phyloP scores from a whole-genome alignment of 2,113 vertebrate genomes.

The Origma solitaria region DNA sequence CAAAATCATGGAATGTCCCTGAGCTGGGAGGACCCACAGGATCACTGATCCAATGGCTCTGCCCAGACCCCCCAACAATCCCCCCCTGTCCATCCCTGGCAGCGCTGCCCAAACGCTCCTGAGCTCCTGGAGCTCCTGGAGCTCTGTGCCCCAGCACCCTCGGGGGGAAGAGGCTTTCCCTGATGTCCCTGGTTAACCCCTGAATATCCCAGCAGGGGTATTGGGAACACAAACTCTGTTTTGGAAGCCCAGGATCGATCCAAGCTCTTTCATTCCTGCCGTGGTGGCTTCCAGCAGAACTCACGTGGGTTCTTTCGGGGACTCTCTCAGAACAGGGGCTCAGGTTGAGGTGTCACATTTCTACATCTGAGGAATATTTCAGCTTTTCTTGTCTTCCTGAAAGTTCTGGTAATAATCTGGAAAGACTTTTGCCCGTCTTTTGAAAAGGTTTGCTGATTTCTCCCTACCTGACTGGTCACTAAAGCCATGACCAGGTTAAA shows the following conservation, averaged over 20 bases:
- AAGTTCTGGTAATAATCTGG: background rate
- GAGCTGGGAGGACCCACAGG: background rate
- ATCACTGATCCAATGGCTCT: background rate
- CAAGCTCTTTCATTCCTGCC: background rate
- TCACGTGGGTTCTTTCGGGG: rapidly evolving
- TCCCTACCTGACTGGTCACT: background rate
- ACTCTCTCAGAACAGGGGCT: background rate
- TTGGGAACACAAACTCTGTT: background rate
- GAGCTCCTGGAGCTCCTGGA: no score
- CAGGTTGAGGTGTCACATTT: background rate
- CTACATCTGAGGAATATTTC: background rate
- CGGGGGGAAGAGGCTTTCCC: background rate
- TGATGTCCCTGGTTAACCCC: background rate
- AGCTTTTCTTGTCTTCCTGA: background rate
- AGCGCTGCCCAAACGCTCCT: rapidly evolving
- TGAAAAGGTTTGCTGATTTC: background rate
- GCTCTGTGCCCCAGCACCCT: background rate
- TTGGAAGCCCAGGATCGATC: background rate
- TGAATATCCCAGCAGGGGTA: rapidly evolving
- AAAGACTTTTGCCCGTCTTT: background rate
- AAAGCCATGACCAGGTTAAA: background rate
- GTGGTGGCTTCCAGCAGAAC: background rate
- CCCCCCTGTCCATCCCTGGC: background rate
- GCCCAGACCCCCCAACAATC: background rate
- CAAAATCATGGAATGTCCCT: background rate